A percentile compares a stretch with the other conserved stretches of the same genome.
Evolutionary conservation across 2,888 invertebrate species (phyloP).

Genomic region (Lumbricus terrestris): DNA sequence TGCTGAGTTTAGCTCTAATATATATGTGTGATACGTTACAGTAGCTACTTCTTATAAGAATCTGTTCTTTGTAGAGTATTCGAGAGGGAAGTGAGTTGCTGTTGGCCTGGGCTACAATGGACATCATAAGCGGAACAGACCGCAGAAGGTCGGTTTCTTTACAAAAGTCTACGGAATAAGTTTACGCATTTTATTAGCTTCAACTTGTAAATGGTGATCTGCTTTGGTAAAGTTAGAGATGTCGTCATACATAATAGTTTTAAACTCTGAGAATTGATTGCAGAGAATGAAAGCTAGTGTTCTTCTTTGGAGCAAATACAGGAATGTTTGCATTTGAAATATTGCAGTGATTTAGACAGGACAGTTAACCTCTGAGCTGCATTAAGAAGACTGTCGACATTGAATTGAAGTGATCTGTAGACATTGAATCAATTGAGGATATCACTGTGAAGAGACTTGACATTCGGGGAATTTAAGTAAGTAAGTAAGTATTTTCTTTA

Average conservation of each 20-base stretch:
- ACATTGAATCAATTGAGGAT: too few species aligned
- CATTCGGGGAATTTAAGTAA: too few species aligned
- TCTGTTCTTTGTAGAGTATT: background rate
- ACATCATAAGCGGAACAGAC: background rate
- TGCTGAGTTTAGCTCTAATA: background rate
- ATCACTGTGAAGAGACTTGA: too few species aligned
- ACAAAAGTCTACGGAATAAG: background rate
- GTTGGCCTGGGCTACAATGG: background rate
- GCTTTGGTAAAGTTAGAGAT: background rate
- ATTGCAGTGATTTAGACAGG: background rate
- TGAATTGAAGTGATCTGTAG: too few species aligned
- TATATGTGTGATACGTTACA: background rate
- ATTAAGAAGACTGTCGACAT: background rate
- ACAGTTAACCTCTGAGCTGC: background rate
- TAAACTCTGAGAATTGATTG: background rate
- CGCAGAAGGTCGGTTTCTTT: background rate
- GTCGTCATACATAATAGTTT: background rate
- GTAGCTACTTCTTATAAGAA: background rate
- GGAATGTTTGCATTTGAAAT: background rate
- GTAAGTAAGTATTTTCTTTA: too few species aligned
- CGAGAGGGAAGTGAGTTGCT: background rate
- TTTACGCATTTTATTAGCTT: background rate
- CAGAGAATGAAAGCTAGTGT: too few species aligned
- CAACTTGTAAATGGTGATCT: background rate
- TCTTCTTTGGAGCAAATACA: background rate